Conservation (phyloP, 2,797 vertebrate genomes). For the Adrianichthys oophorus region DNA sequence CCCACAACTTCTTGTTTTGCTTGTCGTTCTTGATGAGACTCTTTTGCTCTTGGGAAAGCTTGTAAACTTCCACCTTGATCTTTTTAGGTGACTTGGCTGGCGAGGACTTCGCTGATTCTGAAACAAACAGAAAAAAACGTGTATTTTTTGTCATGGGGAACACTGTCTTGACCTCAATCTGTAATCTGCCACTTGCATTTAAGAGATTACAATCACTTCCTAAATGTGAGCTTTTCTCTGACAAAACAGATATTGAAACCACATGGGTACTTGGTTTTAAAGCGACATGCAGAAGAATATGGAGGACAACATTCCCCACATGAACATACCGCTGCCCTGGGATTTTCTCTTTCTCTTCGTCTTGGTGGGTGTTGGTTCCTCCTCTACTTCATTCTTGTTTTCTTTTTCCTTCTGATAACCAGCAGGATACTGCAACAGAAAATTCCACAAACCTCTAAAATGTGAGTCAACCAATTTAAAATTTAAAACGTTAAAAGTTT, state of each 20-base stretch:
- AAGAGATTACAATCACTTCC: neutral
- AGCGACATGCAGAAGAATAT: neutral
- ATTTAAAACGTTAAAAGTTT: too few species aligned
- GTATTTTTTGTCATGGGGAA: neutral
- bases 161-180: neutral
- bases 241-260: neutral
- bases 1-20: conserved; percentile 91
- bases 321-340: conserved; percentile 67
- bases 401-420: conserved; percentile 95
- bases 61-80: conserved; percentile 88
- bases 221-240: neutral
- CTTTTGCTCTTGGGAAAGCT: conserved; percentile 87
- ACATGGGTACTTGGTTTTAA: neutral
- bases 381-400: conserved; percentile 77
- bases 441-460: neutral
- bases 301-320: neutral
- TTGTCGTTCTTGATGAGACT: conserved; percentile 86
- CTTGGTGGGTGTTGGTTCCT: conserved; percentile 78
- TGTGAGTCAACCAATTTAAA: too few species aligned
- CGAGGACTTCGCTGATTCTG: conserved; percentile 67
- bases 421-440: conserved; percentile 87
- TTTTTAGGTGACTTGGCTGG: conserved; percentile 84
- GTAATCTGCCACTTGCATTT: neutral
- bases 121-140: conserved; percentile 3
- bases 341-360: conserved; percentile 85